A percentile compares a stretch with the other conserved stretches of the same genome.
These are phyloP conservation scores for Orchesellides sinensis DNA, from an alignment of 2,888 invertebrate species.

Conservation along the genomic window DNA sequence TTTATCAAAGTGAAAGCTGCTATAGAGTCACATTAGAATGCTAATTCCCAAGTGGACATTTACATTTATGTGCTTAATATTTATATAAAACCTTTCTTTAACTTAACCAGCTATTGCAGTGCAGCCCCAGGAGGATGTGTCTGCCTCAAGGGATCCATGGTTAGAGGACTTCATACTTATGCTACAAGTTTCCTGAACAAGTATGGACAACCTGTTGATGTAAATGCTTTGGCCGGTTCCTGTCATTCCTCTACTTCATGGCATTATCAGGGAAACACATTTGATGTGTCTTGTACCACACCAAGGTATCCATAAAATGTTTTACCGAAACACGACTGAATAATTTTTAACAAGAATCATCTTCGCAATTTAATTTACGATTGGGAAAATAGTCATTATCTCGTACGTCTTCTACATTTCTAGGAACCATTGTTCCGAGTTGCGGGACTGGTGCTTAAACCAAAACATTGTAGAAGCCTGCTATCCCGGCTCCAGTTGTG, in stretches of 20 bases:
- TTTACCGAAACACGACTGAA: not conserved
- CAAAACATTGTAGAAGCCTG: not conserved
- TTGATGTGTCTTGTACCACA: not conserved
- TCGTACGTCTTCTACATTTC: not conserved
- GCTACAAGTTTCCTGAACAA: not conserved
- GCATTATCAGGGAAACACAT: slow-evolving; percentile 9
- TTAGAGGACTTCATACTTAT: slow-evolving; percentile 7
- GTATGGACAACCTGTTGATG: not conserved
- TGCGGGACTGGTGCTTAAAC: not conserved
- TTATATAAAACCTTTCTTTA: not conserved
- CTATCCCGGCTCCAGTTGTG: not conserved
- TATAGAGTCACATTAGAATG: no score
- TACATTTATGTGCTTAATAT: no score
- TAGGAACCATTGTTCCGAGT: not conserved
- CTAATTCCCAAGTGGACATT: no score
- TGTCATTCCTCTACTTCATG: not conserved
- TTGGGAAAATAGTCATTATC: not conserved
- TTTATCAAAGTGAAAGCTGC: no score
- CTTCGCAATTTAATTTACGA: not conserved
- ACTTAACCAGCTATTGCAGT: not conserved
- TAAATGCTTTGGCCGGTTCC: not conserved
- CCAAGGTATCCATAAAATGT: not conserved
- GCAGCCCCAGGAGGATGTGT: not conserved
- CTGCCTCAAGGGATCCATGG: not conserved
- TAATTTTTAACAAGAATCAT: not conserved